These are phyloP conservation scores for Leptopilina clavipes DNA, from an alignment of 1,140 invertebrate species.

Conservation along the genomic window DNA sequence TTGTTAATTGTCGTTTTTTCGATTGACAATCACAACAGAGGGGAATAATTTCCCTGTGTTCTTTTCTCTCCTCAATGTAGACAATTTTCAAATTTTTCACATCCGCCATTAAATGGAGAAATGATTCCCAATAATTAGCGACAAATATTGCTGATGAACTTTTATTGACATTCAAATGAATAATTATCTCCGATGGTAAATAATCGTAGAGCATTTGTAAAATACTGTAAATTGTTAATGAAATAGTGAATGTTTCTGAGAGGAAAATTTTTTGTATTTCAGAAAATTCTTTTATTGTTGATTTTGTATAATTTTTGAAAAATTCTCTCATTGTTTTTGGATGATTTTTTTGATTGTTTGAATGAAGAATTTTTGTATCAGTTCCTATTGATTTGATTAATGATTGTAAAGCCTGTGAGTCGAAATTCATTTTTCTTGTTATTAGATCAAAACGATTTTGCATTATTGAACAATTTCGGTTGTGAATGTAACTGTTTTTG, in stretches of 20 bases:
- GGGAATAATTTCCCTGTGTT: background rate
- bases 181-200: background rate
- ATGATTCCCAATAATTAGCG: background rate
- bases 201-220: background rate
- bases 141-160: too few species aligned
- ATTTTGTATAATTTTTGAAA: background rate
- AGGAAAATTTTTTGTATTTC: background rate
- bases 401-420: background rate
- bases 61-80: background rate
- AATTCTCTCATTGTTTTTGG: background rate
- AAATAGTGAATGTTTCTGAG: background rate
- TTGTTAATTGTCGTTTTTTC: background rate
- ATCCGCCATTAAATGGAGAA: background rate
- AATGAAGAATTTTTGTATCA: background rate
- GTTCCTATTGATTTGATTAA: background rate
- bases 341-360: background rate
- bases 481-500: background rate
- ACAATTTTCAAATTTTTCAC: background rate
- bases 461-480: background rate
- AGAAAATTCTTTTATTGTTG: background rate
- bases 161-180: background rate
- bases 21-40: background rate
- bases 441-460: background rate
- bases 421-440: background rate
- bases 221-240: background rate